A percentile compares a stretch with the other conserved stretches of the same genome.
Conservation (phyloP, 2,888 invertebrate genomes). For the Drosophila kokeensis region DNA sequence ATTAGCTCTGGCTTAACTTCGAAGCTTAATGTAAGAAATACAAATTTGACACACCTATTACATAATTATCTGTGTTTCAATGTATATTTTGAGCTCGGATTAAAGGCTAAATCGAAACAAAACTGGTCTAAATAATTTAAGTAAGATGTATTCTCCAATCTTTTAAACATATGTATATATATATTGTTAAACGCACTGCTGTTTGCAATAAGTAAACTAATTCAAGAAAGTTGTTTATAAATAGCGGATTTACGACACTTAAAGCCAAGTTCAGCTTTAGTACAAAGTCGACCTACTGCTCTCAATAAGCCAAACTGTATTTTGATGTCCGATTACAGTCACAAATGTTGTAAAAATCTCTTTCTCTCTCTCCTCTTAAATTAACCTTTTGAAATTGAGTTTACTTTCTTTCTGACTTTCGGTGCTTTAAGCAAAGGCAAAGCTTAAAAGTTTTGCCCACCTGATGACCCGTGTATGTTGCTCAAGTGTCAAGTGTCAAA, state of each 20-base stretch:
- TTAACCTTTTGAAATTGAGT: background rate
- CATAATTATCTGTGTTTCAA: background rate
- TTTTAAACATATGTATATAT: background rate
- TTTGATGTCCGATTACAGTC: background rate
- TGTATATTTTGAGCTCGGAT: background rate
- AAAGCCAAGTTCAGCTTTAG: background rate
- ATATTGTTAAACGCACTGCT: background rate
- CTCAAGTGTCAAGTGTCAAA: conserved; percentile 13
- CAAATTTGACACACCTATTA: background rate
- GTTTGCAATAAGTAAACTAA: background rate
- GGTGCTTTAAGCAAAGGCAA: conserved; percentile 8
- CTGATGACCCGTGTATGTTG: background rate
- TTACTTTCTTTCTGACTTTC: background rate
- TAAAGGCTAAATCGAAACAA: background rate
- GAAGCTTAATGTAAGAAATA: background rate
- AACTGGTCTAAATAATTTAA: background rate
- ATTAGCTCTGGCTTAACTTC: background rate
- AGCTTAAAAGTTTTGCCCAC: conserved; percentile 15
- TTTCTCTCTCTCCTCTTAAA: background rate
- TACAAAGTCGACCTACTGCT: conserved; percentile 4
- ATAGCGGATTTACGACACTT: background rate
- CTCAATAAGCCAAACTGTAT: background rate
- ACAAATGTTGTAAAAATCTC: background rate
- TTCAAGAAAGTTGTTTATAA: background rate
- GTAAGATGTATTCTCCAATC: background rate